phyloP scores from a whole-genome alignment of 1,140 invertebrate genomes.

The Hypsibius dujardini region DNA sequence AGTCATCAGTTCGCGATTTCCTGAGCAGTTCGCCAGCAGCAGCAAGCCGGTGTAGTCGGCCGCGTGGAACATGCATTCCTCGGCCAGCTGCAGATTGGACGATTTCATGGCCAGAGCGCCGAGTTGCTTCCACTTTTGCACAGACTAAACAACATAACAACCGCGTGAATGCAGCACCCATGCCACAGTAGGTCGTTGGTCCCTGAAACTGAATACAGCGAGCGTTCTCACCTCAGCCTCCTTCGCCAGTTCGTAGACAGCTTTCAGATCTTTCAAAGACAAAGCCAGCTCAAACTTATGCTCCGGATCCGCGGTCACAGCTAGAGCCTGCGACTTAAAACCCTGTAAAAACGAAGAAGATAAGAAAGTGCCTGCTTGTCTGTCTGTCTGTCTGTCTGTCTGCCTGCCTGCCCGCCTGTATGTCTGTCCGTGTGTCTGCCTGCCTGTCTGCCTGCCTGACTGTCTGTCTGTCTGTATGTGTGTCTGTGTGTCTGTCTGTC shows the following conservation, averaged over 20 bases:
- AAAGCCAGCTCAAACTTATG: slow-evolving; percentile 92
- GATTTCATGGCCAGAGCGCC: slow-evolving; percentile 65
- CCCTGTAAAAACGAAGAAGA: slow-evolving; percentile 42
- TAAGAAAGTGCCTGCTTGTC: not conserved
- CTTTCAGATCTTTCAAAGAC: slow-evolving; percentile 63
- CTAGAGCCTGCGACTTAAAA: slow-evolving; percentile 88
- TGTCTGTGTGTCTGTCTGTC: no score
- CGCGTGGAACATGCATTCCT: slow-evolving; percentile 79
- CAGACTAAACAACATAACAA: slow-evolving; percentile 40
- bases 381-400: not conserved
- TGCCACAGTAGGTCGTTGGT: not conserved
- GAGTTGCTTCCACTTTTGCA: slow-evolving; percentile 87
- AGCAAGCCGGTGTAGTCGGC: slow-evolving; percentile 82
- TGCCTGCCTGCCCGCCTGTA: no score
- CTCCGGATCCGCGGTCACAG: slow-evolving; percentile 87
- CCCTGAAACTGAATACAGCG: not conserved
- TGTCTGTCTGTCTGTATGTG: no score
- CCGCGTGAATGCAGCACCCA: not conserved
- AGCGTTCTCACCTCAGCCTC: slow-evolving; percentile 40
- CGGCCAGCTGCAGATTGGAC: slow-evolving; percentile 64
- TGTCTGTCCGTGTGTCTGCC: no score
- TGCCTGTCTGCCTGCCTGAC: no score
- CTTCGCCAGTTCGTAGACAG: slow-evolving; percentile 61
- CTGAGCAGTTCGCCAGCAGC: slow-evolving; percentile 54
- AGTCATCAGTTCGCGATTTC: slow-evolving; percentile 56